Conservation (phyloP, 2,797 vertebrate species). For the Meriones psammophilus region DNA sequence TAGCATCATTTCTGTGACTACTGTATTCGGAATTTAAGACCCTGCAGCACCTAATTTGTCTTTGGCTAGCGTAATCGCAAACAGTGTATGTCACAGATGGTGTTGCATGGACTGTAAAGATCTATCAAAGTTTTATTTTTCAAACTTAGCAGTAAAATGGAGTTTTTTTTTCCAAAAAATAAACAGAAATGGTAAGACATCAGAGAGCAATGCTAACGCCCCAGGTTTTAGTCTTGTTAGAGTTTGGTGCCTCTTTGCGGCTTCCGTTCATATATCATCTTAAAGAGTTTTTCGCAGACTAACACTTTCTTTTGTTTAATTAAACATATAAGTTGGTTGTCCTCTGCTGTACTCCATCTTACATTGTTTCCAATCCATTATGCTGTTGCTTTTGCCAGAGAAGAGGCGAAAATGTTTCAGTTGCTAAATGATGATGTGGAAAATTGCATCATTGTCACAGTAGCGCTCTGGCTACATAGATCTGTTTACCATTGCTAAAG, state of each 20-base stretch:
- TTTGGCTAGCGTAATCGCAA: slow-evolving; percentile 30
- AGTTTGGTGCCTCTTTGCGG: slow-evolving; percentile 9
- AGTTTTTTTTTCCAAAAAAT: slow-evolving; percentile 52
- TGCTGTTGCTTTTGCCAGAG: neutral
- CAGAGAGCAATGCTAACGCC: slow-evolving; percentile 58
- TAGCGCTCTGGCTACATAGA: slow-evolving; percentile 57
- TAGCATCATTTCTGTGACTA: slow-evolving; percentile 5
- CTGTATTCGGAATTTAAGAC: slow-evolving; percentile 54
- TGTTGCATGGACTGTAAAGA: neutral
- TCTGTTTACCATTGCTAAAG: slow-evolving; percentile 86
- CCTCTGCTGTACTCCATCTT: slow-evolving; percentile 24
- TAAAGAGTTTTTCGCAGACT: slow-evolving; percentile 41
- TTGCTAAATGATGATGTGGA: slow-evolving; percentile 48
- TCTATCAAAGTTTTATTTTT: slow-evolving; percentile 33
- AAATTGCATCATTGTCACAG: slow-evolving; percentile 39
- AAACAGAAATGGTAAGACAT: slow-evolving; percentile 36
- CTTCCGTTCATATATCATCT: slow-evolving; percentile 16
- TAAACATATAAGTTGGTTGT: neutral
- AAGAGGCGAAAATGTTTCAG: slow-evolving; percentile 26
- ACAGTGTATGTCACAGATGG: slow-evolving; percentile 24
- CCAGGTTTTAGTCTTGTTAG: slow-evolving; percentile 1
- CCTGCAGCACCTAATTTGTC: slow-evolving; percentile 4
- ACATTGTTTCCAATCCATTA: slow-evolving; percentile 34
- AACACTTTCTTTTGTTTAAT: slow-evolving; percentile 46
- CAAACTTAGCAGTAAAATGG: slow-evolving; percentile 39